These are phyloP conservation scores for Ispidina lecontei DNA, from an alignment of 2,797 vertebrate genomes.

Conservation along the genomic window DNA sequence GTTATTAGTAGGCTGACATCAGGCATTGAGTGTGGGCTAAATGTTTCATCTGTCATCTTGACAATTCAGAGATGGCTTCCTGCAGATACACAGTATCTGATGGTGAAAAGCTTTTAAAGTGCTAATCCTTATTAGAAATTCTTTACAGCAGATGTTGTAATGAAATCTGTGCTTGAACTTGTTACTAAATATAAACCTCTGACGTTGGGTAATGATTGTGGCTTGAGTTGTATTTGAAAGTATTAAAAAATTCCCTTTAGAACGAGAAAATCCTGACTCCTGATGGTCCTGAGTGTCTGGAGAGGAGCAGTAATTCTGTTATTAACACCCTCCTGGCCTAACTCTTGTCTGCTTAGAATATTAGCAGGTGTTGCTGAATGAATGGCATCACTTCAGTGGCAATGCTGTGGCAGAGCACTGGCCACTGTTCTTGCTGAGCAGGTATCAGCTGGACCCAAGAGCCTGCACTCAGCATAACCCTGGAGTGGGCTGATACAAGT, in stretches of 20 bases:
- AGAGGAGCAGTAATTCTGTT: not conserved
- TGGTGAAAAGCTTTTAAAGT: not conserved
- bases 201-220: not conserved
- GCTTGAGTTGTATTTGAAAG: not conserved
- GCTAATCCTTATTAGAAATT: not conserved
- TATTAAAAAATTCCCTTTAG: not conserved
- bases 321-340: not conserved
- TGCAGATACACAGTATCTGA: not conserved
- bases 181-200: not conserved
- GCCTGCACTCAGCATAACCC: not conserved
- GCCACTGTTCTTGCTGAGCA: not conserved
- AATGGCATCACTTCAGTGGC: not conserved
- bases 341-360: not conserved
- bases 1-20: not conserved
- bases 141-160: not conserved
- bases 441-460: too few species aligned
- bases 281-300: not conserved
- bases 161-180: not conserved
- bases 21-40: not conserved
- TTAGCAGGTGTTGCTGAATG: not conserved
- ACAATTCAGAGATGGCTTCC: not conserved
- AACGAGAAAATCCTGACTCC: not conserved
- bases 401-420: not conserved
- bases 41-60: not conserved
- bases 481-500: not conserved